Evolutionary conservation across 1,140 invertebrate genomes (phyloP), one percentile per base, ranked within the genome.

Genomic region (Brachionus angularis): DNA sequence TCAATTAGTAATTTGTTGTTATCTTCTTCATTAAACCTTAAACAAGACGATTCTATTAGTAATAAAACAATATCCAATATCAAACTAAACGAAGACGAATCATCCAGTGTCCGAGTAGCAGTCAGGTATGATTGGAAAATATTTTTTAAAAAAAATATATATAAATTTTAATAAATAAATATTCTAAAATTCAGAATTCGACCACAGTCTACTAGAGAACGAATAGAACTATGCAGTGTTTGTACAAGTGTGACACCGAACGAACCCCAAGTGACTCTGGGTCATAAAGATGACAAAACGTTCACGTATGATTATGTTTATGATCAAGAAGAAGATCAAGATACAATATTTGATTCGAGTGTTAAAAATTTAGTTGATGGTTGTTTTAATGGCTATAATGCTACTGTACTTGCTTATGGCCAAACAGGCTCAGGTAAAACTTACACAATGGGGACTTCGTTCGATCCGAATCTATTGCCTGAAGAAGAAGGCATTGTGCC

Each of bases 251-350:
- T 95, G 5, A 88, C 91, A 12, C 88, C 91, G 10, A 86, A 88
- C 1, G 88, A 87, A 1, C 91, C 93, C 74, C 80, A 82, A 73
- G 75, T 82, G 5, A 33, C 78, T 29, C 72, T 82, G n/a, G 80
- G 80, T 1, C 79, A 80, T 44, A 79, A 81, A 73, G 33, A 47
- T 14, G 92, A 96, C 80, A 86, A 88, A 74, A 82, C 86, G 0
- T 95, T 92, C 75, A 92, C 90, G 0, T 96, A 87, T 77, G 93
- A 95, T 78, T 87, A 88, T 84, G 90, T 91, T 0, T 93, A 92
- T 77, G 83, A 86, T 53, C 82, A 85, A 21, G 80, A 85, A 16
- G 82, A 87, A 18, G 81, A 79, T 0, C 91, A 96, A 75, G 81
- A 86, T 27, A 80, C 85, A 33, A 86, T 95, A 67, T 96, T 92